phyloP scores from a whole-genome alignment of 2,888 invertebrate genomes.

The Spialia ferax region DNA sequence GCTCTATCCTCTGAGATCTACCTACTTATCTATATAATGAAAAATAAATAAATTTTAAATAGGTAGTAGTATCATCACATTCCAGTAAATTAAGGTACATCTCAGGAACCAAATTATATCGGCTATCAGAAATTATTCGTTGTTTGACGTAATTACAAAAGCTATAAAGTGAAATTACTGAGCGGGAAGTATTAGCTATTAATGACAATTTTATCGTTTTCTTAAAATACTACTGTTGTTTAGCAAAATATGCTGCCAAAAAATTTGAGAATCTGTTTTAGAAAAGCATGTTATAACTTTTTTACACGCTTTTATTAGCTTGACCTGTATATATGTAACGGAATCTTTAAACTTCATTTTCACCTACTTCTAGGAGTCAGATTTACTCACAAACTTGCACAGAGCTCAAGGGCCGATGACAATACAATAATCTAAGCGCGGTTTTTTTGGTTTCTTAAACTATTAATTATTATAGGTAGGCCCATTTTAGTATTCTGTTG shows the following conservation, averaged over 20 bases:
- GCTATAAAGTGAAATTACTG: constrained; percentile 35
- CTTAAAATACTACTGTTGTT: constrained; percentile 25
- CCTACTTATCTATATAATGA: no score
- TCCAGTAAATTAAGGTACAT: neutral
- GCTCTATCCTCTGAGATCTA: neutral
- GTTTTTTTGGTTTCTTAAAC: no score
- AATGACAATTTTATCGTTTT: constrained; percentile 25
- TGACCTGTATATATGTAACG: no score
- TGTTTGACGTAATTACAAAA: constrained; percentile 31
- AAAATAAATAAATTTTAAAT: no score
- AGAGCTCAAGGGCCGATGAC: no score
- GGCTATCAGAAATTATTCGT: constrained; percentile 28
- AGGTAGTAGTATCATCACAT: neutral
- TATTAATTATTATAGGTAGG: no score
- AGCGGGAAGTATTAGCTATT: constrained; percentile 24
- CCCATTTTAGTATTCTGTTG: no score
- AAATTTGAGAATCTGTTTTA: neutral
- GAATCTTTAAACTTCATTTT: no score
- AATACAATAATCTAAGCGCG: no score
- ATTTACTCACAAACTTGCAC: no score
- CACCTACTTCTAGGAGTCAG: no score
- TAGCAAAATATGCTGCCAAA: neutral
- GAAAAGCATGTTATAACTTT: neutral
- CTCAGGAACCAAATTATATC: constrained; percentile 20
- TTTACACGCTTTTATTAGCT: no score